Evolutionary conservation across 2,888 invertebrate genomes (phyloP), one percentile per base, ranked within the genome.

Genomic region (Chymomyza fuscimana): DNA sequence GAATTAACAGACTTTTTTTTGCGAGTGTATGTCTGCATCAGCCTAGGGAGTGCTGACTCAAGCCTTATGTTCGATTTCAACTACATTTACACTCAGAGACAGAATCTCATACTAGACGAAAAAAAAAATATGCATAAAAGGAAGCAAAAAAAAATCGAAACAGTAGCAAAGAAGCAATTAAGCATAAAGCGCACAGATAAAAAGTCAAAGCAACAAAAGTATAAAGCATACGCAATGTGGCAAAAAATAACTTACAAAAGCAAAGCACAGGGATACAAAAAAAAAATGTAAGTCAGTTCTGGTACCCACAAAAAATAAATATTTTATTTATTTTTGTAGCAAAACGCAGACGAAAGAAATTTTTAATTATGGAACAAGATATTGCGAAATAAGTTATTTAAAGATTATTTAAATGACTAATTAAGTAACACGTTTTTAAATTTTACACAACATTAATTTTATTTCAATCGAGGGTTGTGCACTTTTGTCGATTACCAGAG

Each of bases 111-210:
- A 56, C 56, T 56, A 32, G 73, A 73, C 74, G 69, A 70, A 46
- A 46, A 19, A n/a, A 9, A 36, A 73, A 74, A 67, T 73, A 52
- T 67, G 59, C 63, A 72, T n/a, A 4, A 12, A 60, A 65, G 15
- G 29, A 62, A 67, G 64, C 59, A 64, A 46, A 7, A 32, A 32
- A 32, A 32, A 32, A 32, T 32, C 40, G 70, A 66, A 70, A 76
- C 66, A 74, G 69, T 67, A 60, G 77, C 82, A 73, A 73, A 71
- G 81, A 61, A 76, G 82, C 81, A 82, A 82, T 81, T 82, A 81
- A 81, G 82, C 82, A 82, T 79, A 72, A 80, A 82, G 74, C 72
- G 73, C 73, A 65, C 65, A 74, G 79, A 82, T 81, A 81, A 82
- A 80, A 80, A 82, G 77, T 74, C 80, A 80, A 82, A 80, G 58